Evolutionary conservation across 2,113 vertebrate genomes (phyloP), one percentile per base, ranked within the genome.

Genomic region (Grus americana): DNA sequence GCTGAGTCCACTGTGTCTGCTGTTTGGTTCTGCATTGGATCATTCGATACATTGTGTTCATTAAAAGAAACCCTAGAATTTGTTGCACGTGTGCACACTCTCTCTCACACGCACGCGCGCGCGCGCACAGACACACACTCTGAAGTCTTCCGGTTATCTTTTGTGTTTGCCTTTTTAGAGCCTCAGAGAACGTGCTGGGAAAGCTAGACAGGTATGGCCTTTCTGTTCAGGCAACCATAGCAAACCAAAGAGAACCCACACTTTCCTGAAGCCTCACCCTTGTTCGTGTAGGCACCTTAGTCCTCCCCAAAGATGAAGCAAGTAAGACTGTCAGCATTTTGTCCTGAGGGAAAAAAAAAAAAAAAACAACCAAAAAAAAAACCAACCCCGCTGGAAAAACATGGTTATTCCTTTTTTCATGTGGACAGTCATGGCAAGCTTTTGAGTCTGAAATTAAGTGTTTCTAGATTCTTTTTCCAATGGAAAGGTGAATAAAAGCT

Each of bases 201-300:
- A 73, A 58, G 73, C 26, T 52, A 34, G 27, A n/a, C 46, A 36
- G 6, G 16, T 16, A 9, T 11, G 23, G 29, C 34, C 49, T 47
- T 47, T 46, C 42, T 3, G 0, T 19, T 58, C 23, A n/a, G 1
- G 1, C 27, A 79, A 12, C 49, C 18, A 0, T 23, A 44, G 49
- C 36, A 42, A 74, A 59, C 47, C 22, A 4, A 36, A 47, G 42
- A 74, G 44, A 88, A 42, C 18, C 11, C 27, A 49, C 20, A 21
- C 14, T 34, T 68, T 21, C 46, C 47, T 59, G 34, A 49, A 46
- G 22, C 50, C 14, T 85, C 80, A 54, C 26, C 23, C 50, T 44
- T 74, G 6, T 36, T 42, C 10, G 4, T 20, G 30, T 32, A 20
- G 50, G 30, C 36, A 27, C 17, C 15, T 71, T 74, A 68, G 19